A percentile compares a stretch with the other conserved stretches of the same genome.
phyloP scores from a whole-genome alignment of 1,140 invertebrate genomes.

The Drosophila tropicalis region DNA sequence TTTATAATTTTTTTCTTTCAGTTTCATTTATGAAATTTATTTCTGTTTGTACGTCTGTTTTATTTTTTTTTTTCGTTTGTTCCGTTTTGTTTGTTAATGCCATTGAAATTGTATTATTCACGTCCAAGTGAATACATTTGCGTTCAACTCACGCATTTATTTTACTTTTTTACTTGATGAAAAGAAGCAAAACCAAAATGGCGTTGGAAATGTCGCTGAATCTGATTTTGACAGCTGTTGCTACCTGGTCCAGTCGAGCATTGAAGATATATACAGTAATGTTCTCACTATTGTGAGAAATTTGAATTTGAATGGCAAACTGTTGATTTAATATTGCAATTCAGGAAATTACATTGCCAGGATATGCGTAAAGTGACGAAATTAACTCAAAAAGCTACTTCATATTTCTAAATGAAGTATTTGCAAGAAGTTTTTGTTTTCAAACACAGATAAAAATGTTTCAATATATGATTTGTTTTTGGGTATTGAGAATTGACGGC shows the following conservation, averaged over 20 bases:
- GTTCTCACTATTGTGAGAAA: conserved; percentile 30
- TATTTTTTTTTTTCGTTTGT: neutral
- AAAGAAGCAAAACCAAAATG: conserved; percentile 32
- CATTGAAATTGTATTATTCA: conserved; percentile 80
- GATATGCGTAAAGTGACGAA: conserved; percentile 21
- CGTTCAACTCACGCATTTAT: conserved; percentile 56
- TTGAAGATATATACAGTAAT: conserved; percentile 26
- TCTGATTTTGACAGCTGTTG: conserved; percentile 49
- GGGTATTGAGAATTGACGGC: too few relatives aligned
- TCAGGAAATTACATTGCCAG: conserved; percentile 62
- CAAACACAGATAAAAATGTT: too few relatives aligned
- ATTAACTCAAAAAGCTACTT: too few relatives aligned
- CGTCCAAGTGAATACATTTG: conserved; percentile 72
- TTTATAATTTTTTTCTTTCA: conserved; percentile 34
- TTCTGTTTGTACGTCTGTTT: neutral
- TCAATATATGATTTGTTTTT: too few relatives aligned
- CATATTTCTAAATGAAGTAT: too few relatives aligned
- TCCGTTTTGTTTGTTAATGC: conserved; percentile 63
- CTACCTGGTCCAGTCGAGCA: conserved; percentile 38
- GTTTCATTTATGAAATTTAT: conserved; percentile 77
- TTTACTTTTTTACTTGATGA: conserved; percentile 11
- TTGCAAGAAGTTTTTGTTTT: too few relatives aligned
- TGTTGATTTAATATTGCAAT: conserved; percentile 66
- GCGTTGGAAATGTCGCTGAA: conserved; percentile 42
- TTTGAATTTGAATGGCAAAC: conserved; percentile 47